Evolutionary conservation across 1,140 invertebrate genomes (phyloP).

Genomic region (Probaryconus sp.): DNA sequence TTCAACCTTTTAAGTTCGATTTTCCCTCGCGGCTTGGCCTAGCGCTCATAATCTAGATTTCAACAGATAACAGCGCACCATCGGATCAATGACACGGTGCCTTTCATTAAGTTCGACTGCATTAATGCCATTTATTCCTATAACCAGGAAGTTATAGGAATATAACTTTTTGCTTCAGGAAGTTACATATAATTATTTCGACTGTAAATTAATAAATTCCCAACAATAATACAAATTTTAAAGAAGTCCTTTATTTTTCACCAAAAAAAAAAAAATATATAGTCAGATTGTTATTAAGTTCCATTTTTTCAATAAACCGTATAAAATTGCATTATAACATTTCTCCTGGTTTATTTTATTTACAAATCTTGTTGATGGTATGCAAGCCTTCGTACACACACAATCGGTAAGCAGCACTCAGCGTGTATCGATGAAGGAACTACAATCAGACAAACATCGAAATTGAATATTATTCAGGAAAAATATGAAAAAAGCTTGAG

Average conservation of each 20-base stretch:
- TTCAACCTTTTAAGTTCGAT: slow-evolving; percentile 68
- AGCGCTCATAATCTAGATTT: slow-evolving; percentile 71
- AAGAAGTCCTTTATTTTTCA: neutral
- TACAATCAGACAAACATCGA: slow-evolving; percentile 7
- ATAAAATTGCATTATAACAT: neutral
- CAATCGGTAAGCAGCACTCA: slow-evolving; percentile 8
- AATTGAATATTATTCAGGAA: slow-evolving; percentile 10
- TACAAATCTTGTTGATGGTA: slow-evolving; percentile 1
- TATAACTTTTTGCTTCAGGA: neutral
- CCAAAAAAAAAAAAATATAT: no score
- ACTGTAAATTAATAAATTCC: no score
- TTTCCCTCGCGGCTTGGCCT: slow-evolving; percentile 67
- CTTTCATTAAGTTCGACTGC: slow-evolving; percentile 11
- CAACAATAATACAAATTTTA: neutral
- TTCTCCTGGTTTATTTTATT: no score
- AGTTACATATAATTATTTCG: no score
- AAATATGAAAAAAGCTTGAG: slow-evolving; percentile 5
- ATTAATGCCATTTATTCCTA: slow-evolving; percentile 13
- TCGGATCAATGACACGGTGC: slow-evolving; percentile 12
- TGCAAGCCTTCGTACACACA: neutral
- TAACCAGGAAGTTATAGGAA: neutral
- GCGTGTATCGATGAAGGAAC: slow-evolving; percentile 10
- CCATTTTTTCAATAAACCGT: neutral
- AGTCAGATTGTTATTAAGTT: no score
- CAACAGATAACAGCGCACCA: slow-evolving; percentile 49